Percentiles rank a stretch among this genome's conserved stretches.
These are phyloP conservation scores for Albula goreensis DNA, from an alignment of 2,113 vertebrate genomes.

Conservation along the genomic window DNA sequence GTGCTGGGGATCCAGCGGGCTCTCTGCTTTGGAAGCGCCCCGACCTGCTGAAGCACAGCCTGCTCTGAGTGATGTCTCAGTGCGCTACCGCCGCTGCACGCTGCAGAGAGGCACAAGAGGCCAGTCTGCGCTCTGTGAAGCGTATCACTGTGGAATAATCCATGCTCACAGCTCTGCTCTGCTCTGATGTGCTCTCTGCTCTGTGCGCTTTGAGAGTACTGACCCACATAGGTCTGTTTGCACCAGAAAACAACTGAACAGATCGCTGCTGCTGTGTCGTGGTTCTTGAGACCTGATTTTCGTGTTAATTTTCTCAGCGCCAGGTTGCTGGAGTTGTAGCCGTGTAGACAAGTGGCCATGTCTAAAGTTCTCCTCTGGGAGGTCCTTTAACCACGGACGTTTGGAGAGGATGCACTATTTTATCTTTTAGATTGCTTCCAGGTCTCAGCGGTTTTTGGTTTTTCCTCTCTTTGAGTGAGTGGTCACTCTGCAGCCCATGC, in stretches of 20 bases:
- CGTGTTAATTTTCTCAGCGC: background rate
- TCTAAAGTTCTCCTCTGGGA: background rate
- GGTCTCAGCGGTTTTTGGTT: background rate
- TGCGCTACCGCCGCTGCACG: background rate
- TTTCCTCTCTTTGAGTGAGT: background rate
- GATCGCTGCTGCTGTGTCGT: background rate
- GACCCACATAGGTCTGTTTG: background rate
- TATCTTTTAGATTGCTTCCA: background rate
- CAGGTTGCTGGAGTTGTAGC: background rate
- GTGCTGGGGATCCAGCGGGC: too few relatives aligned
- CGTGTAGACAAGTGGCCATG: background rate
- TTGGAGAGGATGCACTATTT: background rate
- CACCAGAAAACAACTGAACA: too few relatives aligned
- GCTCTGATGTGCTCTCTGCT: background rate
- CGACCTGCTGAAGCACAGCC: too few relatives aligned
- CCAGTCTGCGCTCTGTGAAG: background rate
- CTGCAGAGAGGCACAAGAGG: background rate
- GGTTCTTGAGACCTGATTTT: background rate
- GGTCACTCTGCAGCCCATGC: background rate
- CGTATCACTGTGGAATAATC: background rate
- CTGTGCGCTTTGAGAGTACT: background rate
- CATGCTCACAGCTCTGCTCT: background rate
- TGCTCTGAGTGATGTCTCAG: background rate
- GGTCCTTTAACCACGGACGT: background rate
- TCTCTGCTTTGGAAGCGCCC: too few relatives aligned